Percentiles rank a stretch among this genome's conserved stretches.
phyloP scores from a whole-genome alignment of 1,140 invertebrate species.

The Euura lappo region DNA sequence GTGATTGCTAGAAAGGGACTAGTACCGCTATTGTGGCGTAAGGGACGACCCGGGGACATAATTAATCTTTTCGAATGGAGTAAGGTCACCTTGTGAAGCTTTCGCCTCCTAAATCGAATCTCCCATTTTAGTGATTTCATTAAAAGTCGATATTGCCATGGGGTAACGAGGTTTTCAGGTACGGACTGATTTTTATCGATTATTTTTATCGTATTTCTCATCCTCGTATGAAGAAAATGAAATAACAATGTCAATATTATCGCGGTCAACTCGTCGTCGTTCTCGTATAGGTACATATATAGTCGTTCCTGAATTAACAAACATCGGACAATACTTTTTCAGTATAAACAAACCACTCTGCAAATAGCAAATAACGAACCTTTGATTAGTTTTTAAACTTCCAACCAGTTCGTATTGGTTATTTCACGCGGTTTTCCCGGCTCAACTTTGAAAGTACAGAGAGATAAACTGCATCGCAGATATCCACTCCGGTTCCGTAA shows the following conservation, averaged over 20 bases:
- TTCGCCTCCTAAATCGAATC: too few species aligned
- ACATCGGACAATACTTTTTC: background rate
- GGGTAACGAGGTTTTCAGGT: too few species aligned
- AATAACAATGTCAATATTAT: background rate
- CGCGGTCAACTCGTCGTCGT: background rate
- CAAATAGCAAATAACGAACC: constrained; percentile 7
- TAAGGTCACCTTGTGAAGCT: too few species aligned
- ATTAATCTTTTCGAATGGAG: background rate
- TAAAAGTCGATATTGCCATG: too few species aligned
- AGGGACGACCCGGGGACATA: background rate
- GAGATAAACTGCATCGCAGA: too few species aligned
- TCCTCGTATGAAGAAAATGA: too few species aligned
- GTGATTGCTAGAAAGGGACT: background rate
- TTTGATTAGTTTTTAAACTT: constrained; percentile 1
- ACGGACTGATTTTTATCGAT: too few species aligned
- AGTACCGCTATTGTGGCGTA: constrained; percentile 1
- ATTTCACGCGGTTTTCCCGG: background rate
- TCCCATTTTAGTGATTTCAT: too few species aligned
- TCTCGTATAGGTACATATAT: background rate
- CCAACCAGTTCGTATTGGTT: background rate
- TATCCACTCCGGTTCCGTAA: too few species aligned
- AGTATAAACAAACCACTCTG: background rate
- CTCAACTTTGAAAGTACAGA: background rate
- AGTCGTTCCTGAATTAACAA: background rate
- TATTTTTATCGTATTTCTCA: too few species aligned